These are phyloP conservation scores for Misgurnus mizolepis DNA, from an alignment of 2,113 vertebrate genomes.

Conservation along the genomic window DNA sequence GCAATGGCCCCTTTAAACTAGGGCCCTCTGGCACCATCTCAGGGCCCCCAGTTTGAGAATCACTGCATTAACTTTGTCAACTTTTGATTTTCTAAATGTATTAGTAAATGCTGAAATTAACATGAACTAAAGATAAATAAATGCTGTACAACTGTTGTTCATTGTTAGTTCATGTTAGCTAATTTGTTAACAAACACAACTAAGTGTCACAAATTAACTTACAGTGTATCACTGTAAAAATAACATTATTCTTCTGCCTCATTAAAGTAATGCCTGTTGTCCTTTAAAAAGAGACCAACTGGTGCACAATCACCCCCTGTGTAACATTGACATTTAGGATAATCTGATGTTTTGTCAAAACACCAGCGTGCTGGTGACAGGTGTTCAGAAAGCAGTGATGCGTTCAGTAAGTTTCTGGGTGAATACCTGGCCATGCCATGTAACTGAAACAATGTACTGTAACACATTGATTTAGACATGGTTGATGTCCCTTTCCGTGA, in stretches of 20 bases:
- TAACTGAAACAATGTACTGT: not conserved
- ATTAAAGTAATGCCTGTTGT: not conserved
- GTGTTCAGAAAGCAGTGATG: conserved; percentile 47
- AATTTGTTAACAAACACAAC: no score
- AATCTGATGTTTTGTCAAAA: conserved; percentile 56
- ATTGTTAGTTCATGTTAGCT: no score
- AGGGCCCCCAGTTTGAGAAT: no score
- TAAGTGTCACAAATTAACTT: no score
- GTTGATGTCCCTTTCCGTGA: conserved; percentile 40
- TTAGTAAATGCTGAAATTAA: no score
- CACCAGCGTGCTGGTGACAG: conserved; percentile 44
- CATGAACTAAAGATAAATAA: no score
- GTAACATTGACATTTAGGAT: conserved; percentile 6
- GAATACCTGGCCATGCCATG: conserved; percentile 41
- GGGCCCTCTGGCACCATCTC: no score
- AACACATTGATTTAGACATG: conserved; percentile 40
- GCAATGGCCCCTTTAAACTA: no score
- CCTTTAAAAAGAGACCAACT: not conserved
- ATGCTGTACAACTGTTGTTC: no score
- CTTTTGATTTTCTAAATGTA: no score
- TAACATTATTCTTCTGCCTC: no score
- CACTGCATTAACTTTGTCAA: no score
- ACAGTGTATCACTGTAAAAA: not conserved
- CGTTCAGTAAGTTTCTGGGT: conserved; percentile 54
- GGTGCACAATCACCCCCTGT: not conserved